phyloP scores from a whole-genome alignment of 2,888 invertebrate genomes.

The Perizoma affinitatum region DNA sequence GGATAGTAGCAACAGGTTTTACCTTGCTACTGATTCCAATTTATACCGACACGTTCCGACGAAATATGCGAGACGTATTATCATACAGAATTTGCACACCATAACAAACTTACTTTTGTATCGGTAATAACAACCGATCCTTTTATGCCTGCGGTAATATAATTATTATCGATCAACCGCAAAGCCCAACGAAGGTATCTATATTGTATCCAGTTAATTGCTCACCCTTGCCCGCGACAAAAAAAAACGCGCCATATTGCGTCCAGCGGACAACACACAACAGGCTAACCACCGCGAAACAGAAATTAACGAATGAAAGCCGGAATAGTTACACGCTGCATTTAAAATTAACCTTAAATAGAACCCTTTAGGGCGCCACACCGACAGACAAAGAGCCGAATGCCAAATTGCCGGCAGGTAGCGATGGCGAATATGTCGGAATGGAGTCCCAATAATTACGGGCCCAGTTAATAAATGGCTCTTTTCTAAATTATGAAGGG shows the following conservation, averaged over 20 bases:
- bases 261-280: slow-evolving; percentile 67
- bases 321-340: slow-evolving; percentile 80
- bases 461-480: slow-evolving; percentile 81
- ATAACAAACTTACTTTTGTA: slow-evolving; percentile 12
- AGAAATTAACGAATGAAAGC: slow-evolving; percentile 81
- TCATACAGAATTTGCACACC: slow-evolving; percentile 12
- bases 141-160: slow-evolving; percentile 47
- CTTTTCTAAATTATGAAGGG: slow-evolving; percentile 81
- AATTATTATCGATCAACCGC: slow-evolving; percentile 67
- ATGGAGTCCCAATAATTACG: slow-evolving; percentile 79
- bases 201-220: slow-evolving; percentile 75
- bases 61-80: neutral
- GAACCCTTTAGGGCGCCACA: slow-evolving; percentile 84
- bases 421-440: slow-evolving; percentile 82
- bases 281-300: slow-evolving; percentile 79
- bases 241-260: slow-evolving; percentile 78
- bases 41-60: too few species aligned
- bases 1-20: too few species aligned
- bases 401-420: slow-evolving; percentile 83
- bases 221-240: slow-evolving; percentile 72
- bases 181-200: slow-evolving; percentile 64
- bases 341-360: slow-evolving; percentile 70
- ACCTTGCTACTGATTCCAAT: too few species aligned
- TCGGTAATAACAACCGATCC: slow-evolving; percentile 27
- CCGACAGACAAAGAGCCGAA: slow-evolving; percentile 80